These are phyloP conservation scores for Drosophila formosana DNA, from an alignment of 2,888 invertebrate species.

Conservation along the genomic window DNA sequence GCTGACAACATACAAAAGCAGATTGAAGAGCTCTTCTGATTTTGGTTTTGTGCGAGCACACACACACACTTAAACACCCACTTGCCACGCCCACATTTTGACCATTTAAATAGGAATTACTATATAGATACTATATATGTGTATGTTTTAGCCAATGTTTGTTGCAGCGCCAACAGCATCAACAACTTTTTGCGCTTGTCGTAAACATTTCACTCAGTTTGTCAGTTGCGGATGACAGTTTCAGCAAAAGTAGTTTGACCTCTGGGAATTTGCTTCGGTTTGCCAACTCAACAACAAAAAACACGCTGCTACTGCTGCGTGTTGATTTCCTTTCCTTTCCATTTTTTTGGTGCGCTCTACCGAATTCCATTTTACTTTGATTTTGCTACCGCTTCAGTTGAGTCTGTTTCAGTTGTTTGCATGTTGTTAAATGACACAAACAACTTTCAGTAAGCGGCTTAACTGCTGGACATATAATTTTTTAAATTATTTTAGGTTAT, in stretches of 20 bases:
- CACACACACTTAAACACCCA: neutral
- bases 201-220: slow-evolving; percentile 63
- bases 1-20: slow-evolving; percentile 43
- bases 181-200: slow-evolving; percentile 55
- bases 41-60: slow-evolving; percentile 49
- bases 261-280: slow-evolving; percentile 51
- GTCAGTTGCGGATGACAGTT: slow-evolving; percentile 46
- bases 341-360: slow-evolving; percentile 6
- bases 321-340: neutral
- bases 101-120: slow-evolving; percentile 47
- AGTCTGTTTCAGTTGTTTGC: slow-evolving; percentile 10
- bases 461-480: neutral
- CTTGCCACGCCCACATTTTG: slow-evolving; percentile 34
- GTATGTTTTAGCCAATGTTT: slow-evolving; percentile 26
- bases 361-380: slow-evolving; percentile 27
- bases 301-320: neutral
- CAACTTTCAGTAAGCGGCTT: slow-evolving; percentile 3
- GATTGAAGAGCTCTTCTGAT: slow-evolving; percentile 50
- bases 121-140: slow-evolving; percentile 22
- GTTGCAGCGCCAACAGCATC: slow-evolving; percentile 39
- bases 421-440: slow-evolving; percentile 1
- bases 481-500: neutral
- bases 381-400: slow-evolving; percentile 13
- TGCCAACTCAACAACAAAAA: slow-evolving; percentile 24
- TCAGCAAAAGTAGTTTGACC: slow-evolving; percentile 63